phyloP scores from a whole-genome alignment of 2,888 invertebrate species.

The Microctonus brassicae region DNA sequence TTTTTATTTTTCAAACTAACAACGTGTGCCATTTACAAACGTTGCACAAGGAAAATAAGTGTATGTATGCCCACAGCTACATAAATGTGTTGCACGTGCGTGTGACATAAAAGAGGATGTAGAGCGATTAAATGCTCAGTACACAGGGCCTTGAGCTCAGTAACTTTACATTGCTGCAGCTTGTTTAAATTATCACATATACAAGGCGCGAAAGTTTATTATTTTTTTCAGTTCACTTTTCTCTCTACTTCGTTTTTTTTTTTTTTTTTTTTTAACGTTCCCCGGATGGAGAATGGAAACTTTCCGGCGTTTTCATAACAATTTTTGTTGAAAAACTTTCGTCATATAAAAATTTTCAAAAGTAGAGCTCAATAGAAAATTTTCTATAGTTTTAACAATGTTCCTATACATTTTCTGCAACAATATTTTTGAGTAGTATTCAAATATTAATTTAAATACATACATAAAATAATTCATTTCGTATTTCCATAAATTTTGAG shows the following conservation, averaged over 20 bases:
- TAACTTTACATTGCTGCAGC: constrained; percentile 9
- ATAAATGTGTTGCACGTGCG: neutral
- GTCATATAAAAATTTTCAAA: neutral
- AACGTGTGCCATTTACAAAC: neutral
- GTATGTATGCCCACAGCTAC: neutral
- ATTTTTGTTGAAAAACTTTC: neutral
- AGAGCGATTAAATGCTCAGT: constrained; percentile 15
- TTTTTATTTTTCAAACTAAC: neutral
- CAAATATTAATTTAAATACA: too few species aligned
- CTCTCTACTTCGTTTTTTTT: neutral
- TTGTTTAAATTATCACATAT: neutral
- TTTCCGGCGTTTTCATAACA: neutral
- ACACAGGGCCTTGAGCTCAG: constrained; percentile 3
- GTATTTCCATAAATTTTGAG: too few species aligned
- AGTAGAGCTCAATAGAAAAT: neutral
- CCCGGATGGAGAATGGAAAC: too few species aligned
- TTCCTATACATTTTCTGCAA: too few species aligned
- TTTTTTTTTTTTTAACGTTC: neutral
- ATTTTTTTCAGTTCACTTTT: constrained; percentile 23
- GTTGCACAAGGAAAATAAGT: neutral
- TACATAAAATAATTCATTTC: too few species aligned
- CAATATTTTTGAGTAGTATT: too few species aligned
- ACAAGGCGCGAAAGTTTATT: constrained; percentile 2
- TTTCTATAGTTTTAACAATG: neutral
- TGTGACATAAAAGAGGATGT: constrained; percentile 5